phyloP scores from a whole-genome alignment of 2,888 invertebrate genomes.

The Andrena haemorrhoa region DNA sequence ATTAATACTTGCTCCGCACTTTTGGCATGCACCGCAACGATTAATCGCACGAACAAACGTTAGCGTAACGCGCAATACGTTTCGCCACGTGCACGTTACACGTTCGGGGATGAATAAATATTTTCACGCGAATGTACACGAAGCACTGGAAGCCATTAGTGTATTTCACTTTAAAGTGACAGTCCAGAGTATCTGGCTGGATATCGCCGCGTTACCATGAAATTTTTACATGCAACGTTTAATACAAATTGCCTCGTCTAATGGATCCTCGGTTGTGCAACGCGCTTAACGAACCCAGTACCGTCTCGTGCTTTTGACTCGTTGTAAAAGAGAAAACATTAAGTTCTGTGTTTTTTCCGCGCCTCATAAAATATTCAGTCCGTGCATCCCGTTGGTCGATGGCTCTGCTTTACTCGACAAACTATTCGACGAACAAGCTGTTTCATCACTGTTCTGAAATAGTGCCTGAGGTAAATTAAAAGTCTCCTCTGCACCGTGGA shows the following conservation, averaged over 20 bases:
- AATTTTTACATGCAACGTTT: constrained; percentile 26
- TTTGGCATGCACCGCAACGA: background rate
- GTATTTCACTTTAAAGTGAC: constrained; percentile 12
- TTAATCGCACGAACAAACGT: background rate
- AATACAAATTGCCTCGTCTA: constrained; percentile 20
- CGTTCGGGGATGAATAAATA: constrained; percentile 12
- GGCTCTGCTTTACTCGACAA: background rate
- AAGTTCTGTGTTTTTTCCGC: background rate
- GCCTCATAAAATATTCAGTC: constrained; percentile 5
- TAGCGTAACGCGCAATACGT: background rate
- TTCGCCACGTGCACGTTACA: background rate
- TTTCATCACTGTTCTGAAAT: background rate
- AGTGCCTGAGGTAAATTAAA: no score
- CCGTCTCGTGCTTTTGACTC: constrained; percentile 8
- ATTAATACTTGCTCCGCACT: background rate
- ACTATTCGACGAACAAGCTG: background rate
- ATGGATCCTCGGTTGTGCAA: background rate
- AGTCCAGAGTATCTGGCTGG: background rate
- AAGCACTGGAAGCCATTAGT: no score
- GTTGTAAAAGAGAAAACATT: constrained; percentile 9
- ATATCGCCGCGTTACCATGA: constrained; percentile 12
- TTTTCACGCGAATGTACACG: background rate
- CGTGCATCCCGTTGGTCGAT: background rate
- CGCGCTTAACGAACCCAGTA: constrained; percentile 5
- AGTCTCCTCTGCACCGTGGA: no score